Evolutionary conservation across 2,888 invertebrate species (phyloP), one percentile per base, ranked within the genome.

Genomic region (Pilophorus perplexus): DNA sequence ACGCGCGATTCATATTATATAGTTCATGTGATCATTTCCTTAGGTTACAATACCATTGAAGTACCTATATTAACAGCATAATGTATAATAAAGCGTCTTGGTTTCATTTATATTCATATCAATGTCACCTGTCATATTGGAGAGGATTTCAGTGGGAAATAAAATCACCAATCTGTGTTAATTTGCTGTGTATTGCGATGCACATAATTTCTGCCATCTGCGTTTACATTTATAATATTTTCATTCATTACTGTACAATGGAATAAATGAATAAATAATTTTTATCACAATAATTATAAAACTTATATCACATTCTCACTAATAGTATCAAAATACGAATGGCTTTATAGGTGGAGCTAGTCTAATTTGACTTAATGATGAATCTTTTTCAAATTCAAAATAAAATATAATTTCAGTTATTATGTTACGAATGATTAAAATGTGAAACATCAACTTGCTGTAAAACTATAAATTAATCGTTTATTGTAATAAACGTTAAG

Each of bases 241-340:
- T n/a, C n/a, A n/a, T n/a, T n/a, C n/a, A n/a, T n/a, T n/a, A n/a
- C 33, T 33, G 33, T 33, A 8, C 33, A 33, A 14, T 16, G 16
- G 28, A 52, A 50, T 50, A 8, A 48, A 52, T 64, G 25, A 64
- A 64, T 52, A 40, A 28, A 64, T 52, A 52, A 33, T 33, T 52
- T 37, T 55, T 55, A 55, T 55, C 55, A 55, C 55, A 55, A 55
- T 55, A 22, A 54, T 18, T 23, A 12, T 25, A 52, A 14, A 55
- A 33, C 16, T 10, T 14, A 42, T 55, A 55, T 55, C 55, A 55
- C 55, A 55, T 22, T 33, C 33, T 38, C 38, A 55, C 18, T 55
- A 33, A 38, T 33, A 22, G 55, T 55, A 55, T 55, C 55, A 55
- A 55, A 37, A 55, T 33, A 55, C 22, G 25, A 33, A 54, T 42